Evolutionary conservation across 2,797 vertebrate genomes (phyloP).

Genomic region (Eupleurogrammus muticus): DNA sequence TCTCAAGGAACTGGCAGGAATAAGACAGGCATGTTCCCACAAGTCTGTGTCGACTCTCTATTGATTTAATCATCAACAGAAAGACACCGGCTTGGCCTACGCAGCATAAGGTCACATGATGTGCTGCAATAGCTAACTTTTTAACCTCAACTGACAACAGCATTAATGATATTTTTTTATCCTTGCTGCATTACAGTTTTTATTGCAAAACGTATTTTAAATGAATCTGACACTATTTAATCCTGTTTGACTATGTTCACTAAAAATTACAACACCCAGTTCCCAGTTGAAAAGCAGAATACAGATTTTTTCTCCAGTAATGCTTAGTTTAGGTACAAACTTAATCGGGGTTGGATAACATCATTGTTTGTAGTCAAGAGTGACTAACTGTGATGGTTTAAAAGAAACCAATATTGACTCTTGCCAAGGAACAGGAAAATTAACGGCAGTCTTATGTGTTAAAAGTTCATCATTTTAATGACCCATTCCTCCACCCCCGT

Average conservation of each 20-base stretch:
- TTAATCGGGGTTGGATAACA: not conserved
- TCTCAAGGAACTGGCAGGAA: conserved; percentile 91
- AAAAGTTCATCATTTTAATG: too few species aligned
- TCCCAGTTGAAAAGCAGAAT: not conserved
- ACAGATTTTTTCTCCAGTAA: not conserved
- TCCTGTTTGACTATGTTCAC: not conserved
- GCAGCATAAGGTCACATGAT: conserved; percentile 85
- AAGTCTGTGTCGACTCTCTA: conserved; percentile 96
- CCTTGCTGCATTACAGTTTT: not conserved
- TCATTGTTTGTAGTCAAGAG: not conserved
- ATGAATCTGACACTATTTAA: not conserved
- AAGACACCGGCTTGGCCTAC: conserved; percentile 92
- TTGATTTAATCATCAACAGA: conserved; percentile 99
- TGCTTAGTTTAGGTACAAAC: not conserved
- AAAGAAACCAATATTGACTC: not conserved
- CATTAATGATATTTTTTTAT: not conserved
- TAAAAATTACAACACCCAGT: not conserved
- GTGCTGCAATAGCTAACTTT: conserved; percentile 25
- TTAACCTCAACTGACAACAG: conserved; percentile 4
- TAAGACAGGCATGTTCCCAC: conserved; percentile 94
- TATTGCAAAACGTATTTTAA: too few species aligned
- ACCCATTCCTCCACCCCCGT: too few species aligned
- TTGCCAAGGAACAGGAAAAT: not conserved
- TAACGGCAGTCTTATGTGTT: too few species aligned
- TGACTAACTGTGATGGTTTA: not conserved